Base-by-base conservation (phyloP, 2,797 vertebrate species). In the Macroramphosus scolopax region DNA sequence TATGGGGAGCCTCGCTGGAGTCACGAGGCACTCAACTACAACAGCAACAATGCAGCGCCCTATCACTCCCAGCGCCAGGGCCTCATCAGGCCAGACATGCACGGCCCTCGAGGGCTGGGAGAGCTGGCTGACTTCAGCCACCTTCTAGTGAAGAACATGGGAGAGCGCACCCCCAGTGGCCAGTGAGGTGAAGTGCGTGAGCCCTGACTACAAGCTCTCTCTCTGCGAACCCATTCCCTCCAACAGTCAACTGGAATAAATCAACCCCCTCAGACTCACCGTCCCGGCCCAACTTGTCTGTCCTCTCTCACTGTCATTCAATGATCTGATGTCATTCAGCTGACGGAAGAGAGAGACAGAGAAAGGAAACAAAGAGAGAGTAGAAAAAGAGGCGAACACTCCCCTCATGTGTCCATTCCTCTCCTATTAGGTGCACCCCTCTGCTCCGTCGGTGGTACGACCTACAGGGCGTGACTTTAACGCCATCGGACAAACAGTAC, bases 11-110 rank as follows among this genome's bases (percentile, higher is more conserved):
- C 85, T 20, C 92, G 89, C 28, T 94, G 94, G 93, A 92, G 88
- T 77, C 90, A 92, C 0, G 92, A 95, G 48, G 90, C 90, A 0
- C 91, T 92, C 84, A 93, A 91, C 88, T 93, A 91, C 52, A 92
- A 90, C 38, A 89, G 89, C 82, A 92, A 91, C 73, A 92, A 91
- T 0, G 86, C 87, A 1, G 81, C 83, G 8, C 76, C 90, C 11
- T 66, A 92, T 51, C 36, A 78, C 48, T 57, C 88, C 73, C 87
- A 88, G 71, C 88, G 86, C 16, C 84, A 84, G 9, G 82, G 86
- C 14, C 77, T 90, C 52, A 67, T 87, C 57, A 78, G 89, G 69
- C 82, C 87, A 14, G 67, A 81, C 31, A 73, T 86, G 75, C 89
- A 89, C 0, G 87, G 84, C 77, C 89, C 82, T 6, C 78, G 86